A percentile compares a stretch with the other conserved stretches of the same genome.
Conservation (phyloP, 1,140 invertebrate species). For the Paralvinella palmiformis region DNA sequence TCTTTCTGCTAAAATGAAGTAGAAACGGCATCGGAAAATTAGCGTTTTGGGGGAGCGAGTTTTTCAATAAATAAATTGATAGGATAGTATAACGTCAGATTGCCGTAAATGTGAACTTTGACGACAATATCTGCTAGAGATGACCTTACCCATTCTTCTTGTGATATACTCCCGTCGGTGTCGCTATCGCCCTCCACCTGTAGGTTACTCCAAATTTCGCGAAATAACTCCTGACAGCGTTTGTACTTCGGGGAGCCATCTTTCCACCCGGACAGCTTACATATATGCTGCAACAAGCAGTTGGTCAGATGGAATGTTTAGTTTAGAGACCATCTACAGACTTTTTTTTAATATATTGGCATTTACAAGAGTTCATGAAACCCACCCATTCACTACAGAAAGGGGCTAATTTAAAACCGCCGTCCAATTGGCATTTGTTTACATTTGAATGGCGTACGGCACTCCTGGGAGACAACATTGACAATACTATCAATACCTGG, state of each 20-base stretch:
- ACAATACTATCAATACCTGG: no score
- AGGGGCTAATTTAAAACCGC: background rate
- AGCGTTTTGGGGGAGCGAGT: no score
- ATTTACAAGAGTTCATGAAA: background rate
- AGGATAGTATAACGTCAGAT: no score
- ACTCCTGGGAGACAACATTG: no score
- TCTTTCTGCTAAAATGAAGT: no score
- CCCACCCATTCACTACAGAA: background rate
- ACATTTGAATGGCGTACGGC: background rate
- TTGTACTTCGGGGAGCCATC: conserved; percentile 33
- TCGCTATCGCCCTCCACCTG: conserved; percentile 42
- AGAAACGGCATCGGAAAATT: no score
- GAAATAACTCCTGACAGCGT: conserved; percentile 39
- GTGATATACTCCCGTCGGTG: conserved; percentile 41
- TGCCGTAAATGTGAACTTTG: no score
- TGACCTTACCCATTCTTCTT: conserved; percentile 43
- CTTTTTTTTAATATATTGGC: background rate
- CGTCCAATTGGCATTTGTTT: background rate
- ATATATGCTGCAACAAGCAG: no score
- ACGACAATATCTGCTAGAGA: background rate
- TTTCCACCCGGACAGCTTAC: conserved; percentile 47
- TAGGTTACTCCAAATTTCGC: conserved; percentile 42
- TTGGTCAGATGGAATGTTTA: no score
- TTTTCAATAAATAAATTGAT: no score
- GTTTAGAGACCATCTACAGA: background rate